phyloP scores from a whole-genome alignment of 1,140 invertebrate genomes.

The Dinoponera quadriceps region DNA sequence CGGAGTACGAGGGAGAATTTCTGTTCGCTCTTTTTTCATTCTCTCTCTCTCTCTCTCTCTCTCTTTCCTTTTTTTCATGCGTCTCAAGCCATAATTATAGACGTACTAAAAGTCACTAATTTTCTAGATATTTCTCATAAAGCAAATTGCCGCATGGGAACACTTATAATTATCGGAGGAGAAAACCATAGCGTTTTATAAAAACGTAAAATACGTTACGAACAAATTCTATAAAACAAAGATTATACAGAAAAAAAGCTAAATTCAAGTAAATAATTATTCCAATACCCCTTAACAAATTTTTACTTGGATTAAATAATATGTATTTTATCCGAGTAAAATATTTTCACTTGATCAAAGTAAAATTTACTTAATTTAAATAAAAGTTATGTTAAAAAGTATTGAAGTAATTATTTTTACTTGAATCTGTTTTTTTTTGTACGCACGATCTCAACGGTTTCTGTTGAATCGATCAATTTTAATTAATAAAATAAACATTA shows the following conservation, averaged over 20 bases:
- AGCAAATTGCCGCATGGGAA: background rate
- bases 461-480: background rate
- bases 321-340: too few species aligned
- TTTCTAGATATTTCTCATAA: background rate
- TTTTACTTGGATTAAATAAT: too few species aligned
- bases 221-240: background rate
- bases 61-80: background rate
- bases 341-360: too few species aligned
- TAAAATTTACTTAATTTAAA: too few species aligned
- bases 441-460: background rate
- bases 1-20: constrained; percentile 16
- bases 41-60: too few species aligned
- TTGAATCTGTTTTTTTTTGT: too few species aligned
- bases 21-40: background rate
- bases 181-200: background rate
- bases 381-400: too few species aligned
- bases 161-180: constrained; percentile 8
- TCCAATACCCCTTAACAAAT: too few species aligned
- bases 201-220: background rate
- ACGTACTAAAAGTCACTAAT: constrained; percentile 3
- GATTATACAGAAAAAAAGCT: too few species aligned
- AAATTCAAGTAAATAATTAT: too few species aligned
- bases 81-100: background rate
- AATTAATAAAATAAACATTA: background rate
- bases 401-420: too few species aligned